Conservation (phyloP, 2,888 invertebrate species). For the Diachrysia chrysitis region DNA sequence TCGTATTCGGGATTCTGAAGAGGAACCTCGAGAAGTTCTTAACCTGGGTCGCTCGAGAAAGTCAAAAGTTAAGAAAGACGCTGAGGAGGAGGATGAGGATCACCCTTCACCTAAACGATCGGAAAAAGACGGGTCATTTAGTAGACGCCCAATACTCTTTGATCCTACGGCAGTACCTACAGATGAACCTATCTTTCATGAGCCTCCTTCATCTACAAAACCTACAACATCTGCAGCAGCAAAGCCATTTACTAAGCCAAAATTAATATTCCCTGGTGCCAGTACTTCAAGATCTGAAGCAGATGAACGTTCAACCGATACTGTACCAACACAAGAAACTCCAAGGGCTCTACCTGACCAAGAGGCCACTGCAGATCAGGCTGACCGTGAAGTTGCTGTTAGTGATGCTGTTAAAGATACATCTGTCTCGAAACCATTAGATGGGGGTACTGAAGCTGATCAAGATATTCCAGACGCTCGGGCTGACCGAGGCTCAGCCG, state of each 20-base stretch:
- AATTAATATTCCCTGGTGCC: neutral
- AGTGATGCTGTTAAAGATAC: too few species aligned
- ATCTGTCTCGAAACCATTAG: neutral
- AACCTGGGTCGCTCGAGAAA: neutral
- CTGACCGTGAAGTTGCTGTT: too few species aligned
- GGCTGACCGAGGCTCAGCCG: neutral
- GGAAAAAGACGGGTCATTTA: neutral
- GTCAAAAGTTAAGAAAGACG: conserved; percentile 11
- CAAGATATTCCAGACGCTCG: neutral
- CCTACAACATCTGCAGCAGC: neutral
- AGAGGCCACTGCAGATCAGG: too few species aligned
- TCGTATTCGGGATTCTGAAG: conserved; percentile 43
- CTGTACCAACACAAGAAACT: neutral
- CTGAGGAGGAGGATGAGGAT: neutral
- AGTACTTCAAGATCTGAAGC: neutral
- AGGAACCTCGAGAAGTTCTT: neutral
- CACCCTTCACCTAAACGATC: neutral
- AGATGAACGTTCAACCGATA: neutral
- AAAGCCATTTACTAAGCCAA: neutral
- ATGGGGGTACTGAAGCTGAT: neutral
- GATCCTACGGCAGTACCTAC: neutral
- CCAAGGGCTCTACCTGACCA: too few species aligned
- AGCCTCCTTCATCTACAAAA: neutral
- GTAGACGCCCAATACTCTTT: neutral
- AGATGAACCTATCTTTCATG: neutral